phyloP scores from a whole-genome alignment of 2,113 vertebrate genomes.

The Eptesicus fuscus region DNA sequence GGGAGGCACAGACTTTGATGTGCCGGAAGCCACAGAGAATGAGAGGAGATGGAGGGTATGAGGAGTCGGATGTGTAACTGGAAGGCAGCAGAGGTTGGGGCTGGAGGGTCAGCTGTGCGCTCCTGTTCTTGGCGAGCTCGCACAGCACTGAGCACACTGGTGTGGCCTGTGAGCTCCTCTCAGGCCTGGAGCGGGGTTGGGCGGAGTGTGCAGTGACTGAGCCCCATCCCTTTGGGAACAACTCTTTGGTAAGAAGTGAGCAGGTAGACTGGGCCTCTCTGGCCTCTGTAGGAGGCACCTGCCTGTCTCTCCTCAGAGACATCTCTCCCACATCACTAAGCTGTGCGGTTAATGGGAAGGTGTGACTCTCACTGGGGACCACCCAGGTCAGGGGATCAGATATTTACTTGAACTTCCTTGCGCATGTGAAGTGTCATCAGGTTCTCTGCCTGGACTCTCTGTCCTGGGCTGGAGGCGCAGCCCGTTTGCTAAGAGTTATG shows the following conservation, averaged over 20 bases:
- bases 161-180: background rate
- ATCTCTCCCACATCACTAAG: background rate
- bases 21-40: background rate
- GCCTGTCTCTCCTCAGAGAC: background rate
- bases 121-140: background rate
- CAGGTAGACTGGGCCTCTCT: too few species aligned
- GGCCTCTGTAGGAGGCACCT: background rate
- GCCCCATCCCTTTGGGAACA: too few species aligned
- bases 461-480: background rate
- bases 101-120: background rate
- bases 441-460: background rate
- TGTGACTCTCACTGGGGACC: background rate
- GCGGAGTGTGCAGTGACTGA: background rate
- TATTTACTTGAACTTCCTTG: background rate
- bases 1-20: background rate
- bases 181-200: background rate
- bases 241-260: background rate
- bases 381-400: background rate
- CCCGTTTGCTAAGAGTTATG: background rate
- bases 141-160: background rate
- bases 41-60: background rate
- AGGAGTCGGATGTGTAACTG: background rate
- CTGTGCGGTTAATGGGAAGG: background rate
- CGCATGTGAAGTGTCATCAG: background rate
- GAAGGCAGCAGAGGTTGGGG: background rate